These are phyloP conservation scores for Drosophila suboccidentalis DNA, from an alignment of 2,888 invertebrate species.

Conservation along the genomic window DNA sequence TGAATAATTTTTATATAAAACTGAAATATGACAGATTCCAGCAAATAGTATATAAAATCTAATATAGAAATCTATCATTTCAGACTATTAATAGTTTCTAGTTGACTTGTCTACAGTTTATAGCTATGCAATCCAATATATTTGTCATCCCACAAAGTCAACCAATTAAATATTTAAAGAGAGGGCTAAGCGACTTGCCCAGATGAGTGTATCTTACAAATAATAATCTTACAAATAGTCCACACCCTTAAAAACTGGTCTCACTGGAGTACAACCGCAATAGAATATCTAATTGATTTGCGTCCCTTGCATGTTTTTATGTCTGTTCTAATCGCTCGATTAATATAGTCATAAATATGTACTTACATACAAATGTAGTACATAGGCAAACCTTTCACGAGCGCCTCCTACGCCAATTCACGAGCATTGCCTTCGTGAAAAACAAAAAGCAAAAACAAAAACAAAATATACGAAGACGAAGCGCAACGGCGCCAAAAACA, in stretches of 20 bases:
- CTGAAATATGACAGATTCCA: not conserved
- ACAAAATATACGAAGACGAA: conserved; percentile 23
- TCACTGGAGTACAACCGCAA: conserved; percentile 5
- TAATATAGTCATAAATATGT: not conserved
- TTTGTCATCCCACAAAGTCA: conserved; percentile 7
- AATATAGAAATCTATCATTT: not conserved
- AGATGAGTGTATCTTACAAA: conserved; percentile 2
- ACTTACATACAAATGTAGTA: not conserved
- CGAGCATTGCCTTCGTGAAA: conserved; percentile 36
- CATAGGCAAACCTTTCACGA: conserved; percentile 14
- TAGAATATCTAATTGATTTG: conserved; percentile 39
- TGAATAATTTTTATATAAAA: not conserved
- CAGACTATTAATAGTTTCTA: not conserved
- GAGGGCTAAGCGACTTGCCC: conserved; percentile 3
- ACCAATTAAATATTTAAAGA: conserved; percentile 1
- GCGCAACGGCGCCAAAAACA: conserved; percentile 33
- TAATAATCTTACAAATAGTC: conserved; percentile 20
- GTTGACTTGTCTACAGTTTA: not conserved
- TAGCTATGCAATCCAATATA: not conserved
- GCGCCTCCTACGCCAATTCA: conserved; percentile 8
- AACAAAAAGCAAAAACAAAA: not conserved
- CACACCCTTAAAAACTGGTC: conserved; percentile 37
- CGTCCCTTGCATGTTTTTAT: conserved; percentile 25
- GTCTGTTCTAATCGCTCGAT: conserved; percentile 21
- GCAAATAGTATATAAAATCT: not conserved